Conservation (phyloP, 2,113 vertebrate genomes). For the Vicugna pacos region DNA sequence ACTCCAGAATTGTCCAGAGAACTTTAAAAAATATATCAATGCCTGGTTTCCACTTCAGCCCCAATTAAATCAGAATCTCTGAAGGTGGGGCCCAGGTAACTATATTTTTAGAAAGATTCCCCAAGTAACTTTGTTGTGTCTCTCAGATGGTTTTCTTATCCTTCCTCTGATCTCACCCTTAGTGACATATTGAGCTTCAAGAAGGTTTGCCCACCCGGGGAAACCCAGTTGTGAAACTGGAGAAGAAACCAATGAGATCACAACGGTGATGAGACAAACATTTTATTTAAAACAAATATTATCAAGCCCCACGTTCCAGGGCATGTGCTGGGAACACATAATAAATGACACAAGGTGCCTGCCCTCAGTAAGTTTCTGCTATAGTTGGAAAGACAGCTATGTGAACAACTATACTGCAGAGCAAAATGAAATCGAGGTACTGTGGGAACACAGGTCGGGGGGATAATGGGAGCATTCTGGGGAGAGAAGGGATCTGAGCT, state of each 20-base stretch:
- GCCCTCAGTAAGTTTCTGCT: not conserved
- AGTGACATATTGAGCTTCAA: not conserved
- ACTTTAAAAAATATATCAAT: not conserved
- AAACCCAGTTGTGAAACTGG: conserved; percentile 8
- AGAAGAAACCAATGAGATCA: not conserved
- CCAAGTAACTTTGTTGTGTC: not conserved
- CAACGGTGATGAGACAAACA: not conserved
- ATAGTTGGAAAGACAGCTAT: not conserved
- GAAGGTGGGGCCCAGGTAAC: not conserved
- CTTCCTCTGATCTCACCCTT: not conserved
- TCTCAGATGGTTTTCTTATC: not conserved
- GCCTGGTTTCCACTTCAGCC: not conserved
- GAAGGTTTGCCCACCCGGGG: conserved; percentile 1
- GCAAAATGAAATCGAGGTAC: not conserved
- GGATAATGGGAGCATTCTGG: not conserved
- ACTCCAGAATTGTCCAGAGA: conserved; percentile 32
- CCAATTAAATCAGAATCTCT: conserved; percentile 4
- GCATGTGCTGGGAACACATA: not conserved
- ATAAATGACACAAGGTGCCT: not conserved
- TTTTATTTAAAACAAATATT: conserved; percentile 44
- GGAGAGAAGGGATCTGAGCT: not conserved
- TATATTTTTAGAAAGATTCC: not conserved
- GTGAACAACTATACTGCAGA: not conserved
- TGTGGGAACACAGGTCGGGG: not conserved
- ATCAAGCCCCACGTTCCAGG: not conserved